Evolutionary conservation across 2,797 vertebrate genomes (phyloP).

Genomic region (Halcyon chelicuti): DNA sequence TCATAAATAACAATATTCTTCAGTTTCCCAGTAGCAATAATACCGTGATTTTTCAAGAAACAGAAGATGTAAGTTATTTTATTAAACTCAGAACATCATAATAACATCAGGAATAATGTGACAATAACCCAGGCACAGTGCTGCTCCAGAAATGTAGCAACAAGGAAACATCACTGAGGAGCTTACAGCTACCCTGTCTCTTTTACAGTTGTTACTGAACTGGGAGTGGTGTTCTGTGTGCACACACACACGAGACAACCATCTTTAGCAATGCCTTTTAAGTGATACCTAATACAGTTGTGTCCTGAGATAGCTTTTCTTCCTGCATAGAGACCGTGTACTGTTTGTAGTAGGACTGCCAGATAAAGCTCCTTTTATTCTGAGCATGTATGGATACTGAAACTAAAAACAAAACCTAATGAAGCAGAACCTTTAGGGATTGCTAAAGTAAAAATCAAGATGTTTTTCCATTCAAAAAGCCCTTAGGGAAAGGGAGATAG

Average conservation of each 20-base stretch:
- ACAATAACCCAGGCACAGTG: neutral
- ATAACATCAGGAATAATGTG: neutral
- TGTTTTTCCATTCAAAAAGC: neutral
- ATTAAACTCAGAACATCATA: neutral
- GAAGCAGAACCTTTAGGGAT: neutral
- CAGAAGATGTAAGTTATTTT: neutral
- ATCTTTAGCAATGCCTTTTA: neutral
- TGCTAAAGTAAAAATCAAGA: neutral
- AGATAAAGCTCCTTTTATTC: neutral
- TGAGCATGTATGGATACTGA: neutral
- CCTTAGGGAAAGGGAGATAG: neutral
- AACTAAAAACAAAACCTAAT: neutral
- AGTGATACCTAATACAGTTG: neutral
- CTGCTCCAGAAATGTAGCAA: neutral
- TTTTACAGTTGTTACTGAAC: neutral
- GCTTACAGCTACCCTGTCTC: neutral
- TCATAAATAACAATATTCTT: neutral
- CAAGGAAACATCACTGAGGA: neutral
- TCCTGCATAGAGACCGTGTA: neutral
- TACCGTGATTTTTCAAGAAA: neutral
- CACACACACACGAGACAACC: neutral
- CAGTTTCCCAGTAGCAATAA: neutral
- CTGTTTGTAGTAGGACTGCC: neutral
- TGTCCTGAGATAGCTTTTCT: neutral
- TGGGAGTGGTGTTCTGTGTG: neutral